A percentile compares a stretch with the other conserved stretches of the same genome.
Conservation (phyloP, 2,113 vertebrate species). For the Colistium nudipinnis region DNA sequence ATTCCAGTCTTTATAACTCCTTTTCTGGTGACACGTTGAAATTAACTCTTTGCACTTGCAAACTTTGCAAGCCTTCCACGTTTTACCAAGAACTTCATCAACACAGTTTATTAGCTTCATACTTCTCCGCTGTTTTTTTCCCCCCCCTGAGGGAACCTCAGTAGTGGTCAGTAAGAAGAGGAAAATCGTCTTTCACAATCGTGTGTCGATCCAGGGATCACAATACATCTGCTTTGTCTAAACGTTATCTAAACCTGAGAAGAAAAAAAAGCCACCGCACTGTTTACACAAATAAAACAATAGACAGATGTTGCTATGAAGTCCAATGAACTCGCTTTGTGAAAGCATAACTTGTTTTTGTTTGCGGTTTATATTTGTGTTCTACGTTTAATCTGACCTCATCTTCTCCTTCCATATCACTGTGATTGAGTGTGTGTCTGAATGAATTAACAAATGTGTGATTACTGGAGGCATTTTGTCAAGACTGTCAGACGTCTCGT, state of each 20-base stretch:
- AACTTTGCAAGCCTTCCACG: not conserved
- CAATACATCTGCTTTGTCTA: too few relatives aligned
- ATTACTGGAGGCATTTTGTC: conserved; percentile 47
- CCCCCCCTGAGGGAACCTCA: too few relatives aligned
- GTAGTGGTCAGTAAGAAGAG: not conserved
- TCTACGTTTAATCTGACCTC: not conserved
- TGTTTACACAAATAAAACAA: too few relatives aligned
- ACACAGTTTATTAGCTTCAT: not conserved
- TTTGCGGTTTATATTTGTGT: not conserved
- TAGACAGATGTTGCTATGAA: too few relatives aligned
- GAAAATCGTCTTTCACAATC: too few relatives aligned
- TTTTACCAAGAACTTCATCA: not conserved
- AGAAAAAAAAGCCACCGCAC: too few relatives aligned
- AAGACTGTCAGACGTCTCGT: conserved; percentile 34
- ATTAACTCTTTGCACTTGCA: not conserved
- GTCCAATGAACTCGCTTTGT: too few relatives aligned
- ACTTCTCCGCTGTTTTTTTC: not conserved
- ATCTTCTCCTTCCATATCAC: not conserved
- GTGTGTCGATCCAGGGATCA: too few relatives aligned
- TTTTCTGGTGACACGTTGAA: not conserved
- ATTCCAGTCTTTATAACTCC: not conserved
- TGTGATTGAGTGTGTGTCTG: conserved; percentile 12
- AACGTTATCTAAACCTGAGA: too few relatives aligned
- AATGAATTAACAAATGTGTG: conserved; percentile 42
- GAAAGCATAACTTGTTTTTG: too few relatives aligned